Percentiles rank a stretch among this genome's conserved stretches.
phyloP scores from a whole-genome alignment of 2,888 invertebrate genomes.

The Hyposoter dolosus region DNA sequence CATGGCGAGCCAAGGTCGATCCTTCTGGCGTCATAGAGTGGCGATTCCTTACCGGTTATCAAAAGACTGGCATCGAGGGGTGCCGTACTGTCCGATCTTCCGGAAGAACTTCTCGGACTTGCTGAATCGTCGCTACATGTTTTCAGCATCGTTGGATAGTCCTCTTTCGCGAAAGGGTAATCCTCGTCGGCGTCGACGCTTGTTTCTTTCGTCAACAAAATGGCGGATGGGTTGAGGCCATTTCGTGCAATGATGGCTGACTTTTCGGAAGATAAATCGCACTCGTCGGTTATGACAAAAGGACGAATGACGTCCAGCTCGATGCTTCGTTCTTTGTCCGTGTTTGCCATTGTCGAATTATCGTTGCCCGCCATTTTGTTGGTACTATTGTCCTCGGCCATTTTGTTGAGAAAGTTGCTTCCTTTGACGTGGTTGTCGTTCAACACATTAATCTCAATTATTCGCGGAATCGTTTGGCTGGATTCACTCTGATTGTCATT shows the following conservation, averaged over 20 bases:
- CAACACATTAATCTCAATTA: constrained; percentile 25
- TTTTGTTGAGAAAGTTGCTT: constrained; percentile 46
- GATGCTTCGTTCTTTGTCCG: constrained; percentile 61
- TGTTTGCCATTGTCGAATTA: constrained; percentile 36
- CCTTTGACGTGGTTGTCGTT: constrained; percentile 60
- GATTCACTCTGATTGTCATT: constrained; percentile 35
- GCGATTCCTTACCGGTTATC: constrained; percentile 77
- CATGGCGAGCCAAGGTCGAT: constrained; percentile 82
- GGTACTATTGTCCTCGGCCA: constrained; percentile 60
- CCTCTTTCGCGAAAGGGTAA: constrained; percentile 84
- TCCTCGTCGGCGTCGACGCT: constrained; percentile 83
- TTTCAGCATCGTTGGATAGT: constrained; percentile 83
- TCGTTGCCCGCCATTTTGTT: constrained; percentile 31
- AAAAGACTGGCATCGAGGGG: constrained; percentile 80
- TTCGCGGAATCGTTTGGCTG: constrained; percentile 6
- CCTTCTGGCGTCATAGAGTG: constrained; percentile 79
- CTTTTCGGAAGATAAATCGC: constrained; percentile 59
- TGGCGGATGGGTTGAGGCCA: constrained; percentile 50
- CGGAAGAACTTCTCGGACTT: constrained; percentile 83
- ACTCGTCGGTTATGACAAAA: constrained; percentile 74
- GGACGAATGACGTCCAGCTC: constrained; percentile 71
- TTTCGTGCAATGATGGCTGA: constrained; percentile 16
- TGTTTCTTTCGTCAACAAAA: constrained; percentile 77
- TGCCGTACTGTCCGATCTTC: constrained; percentile 82
- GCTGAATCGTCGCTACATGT: constrained; percentile 84